Evolutionary conservation across 1,140 invertebrate genomes (phyloP).

Genomic region (Triops longicaudatus): DNA sequence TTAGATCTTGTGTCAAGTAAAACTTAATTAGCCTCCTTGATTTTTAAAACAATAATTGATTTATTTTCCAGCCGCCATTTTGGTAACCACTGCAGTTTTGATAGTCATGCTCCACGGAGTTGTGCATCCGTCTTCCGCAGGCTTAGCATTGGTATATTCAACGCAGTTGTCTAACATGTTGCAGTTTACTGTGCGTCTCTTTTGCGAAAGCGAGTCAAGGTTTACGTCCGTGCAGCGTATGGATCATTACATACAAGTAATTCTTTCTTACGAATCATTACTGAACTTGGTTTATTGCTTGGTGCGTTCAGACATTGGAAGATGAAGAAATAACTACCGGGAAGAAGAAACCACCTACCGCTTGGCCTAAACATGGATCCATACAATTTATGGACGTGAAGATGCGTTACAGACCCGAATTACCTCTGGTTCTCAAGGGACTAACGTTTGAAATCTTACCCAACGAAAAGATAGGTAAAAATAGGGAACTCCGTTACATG

Average conservation of each 20-base stretch:
- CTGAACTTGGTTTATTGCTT: too few species aligned
- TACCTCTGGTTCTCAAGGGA: conserved; percentile 45
- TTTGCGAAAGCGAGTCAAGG: conserved; percentile 55
- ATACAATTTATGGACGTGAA: conserved; percentile 48
- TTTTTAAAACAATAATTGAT: conserved; percentile 12
- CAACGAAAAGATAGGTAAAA: conserved; percentile 49
- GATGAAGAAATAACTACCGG: conserved; percentile 33
- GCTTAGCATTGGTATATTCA: conserved; percentile 57
- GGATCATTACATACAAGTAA: conserved; percentile 41
- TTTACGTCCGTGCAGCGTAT: conserved; percentile 57
- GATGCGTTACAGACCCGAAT: conserved; percentile 45
- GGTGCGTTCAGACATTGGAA: conserved; percentile 31
- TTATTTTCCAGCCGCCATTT: conserved; percentile 42
- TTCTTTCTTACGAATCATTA: neutral
- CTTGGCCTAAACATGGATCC: conserved; percentile 49
- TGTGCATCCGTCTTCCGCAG: conserved; percentile 52
- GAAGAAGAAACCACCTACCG: conserved; percentile 36
- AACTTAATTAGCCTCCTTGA: neutral
- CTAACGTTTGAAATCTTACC: conserved; percentile 48
- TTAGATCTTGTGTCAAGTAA: conserved; percentile 50
- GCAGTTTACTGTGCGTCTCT: conserved; percentile 54
- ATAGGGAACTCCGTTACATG: too few species aligned
- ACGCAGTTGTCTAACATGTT: conserved; percentile 56
- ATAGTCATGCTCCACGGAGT: conserved; percentile 48
- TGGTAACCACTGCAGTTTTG: conserved; percentile 47